phyloP scores from a whole-genome alignment of 2,113 vertebrate species.

The Chlorodrepanis virens region DNA sequence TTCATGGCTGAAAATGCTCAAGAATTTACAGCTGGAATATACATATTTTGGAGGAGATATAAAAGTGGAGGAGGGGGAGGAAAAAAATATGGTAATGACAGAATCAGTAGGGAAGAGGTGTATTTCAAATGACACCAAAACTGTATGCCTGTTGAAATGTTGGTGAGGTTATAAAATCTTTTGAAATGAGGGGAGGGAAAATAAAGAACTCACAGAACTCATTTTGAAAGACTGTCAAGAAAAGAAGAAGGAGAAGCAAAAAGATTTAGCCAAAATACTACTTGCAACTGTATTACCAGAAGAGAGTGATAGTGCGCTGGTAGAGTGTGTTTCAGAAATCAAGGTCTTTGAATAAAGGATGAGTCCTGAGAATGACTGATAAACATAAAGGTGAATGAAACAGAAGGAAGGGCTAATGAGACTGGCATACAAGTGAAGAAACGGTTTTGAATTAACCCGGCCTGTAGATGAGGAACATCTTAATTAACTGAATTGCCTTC shows the following conservation, averaged over 20 bases:
- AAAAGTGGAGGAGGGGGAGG: accelerated
- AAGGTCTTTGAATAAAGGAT: not conserved
- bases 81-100: not conserved
- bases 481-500: not conserved
- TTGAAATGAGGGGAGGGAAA: not conserved
- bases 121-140: not conserved
- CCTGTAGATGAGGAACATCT: not conserved
- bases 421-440: not conserved
- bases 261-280: not conserved
- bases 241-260: not conserved
- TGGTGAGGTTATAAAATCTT: not conserved
- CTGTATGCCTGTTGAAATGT: not conserved
- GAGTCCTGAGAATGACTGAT: not conserved
- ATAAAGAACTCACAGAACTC: accelerated
- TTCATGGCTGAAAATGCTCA: not conserved
- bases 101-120: not conserved
- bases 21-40: not conserved
- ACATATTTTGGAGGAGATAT: not conserved
- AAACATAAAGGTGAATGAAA: not conserved
- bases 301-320: accelerated
- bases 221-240: not conserved
- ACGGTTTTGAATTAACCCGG: not conserved
- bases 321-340: not conserved
- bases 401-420: not conserved
- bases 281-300: not conserved